phyloP scores from a whole-genome alignment of 2,888 invertebrate species.

The Aleiodes alternator region DNA sequence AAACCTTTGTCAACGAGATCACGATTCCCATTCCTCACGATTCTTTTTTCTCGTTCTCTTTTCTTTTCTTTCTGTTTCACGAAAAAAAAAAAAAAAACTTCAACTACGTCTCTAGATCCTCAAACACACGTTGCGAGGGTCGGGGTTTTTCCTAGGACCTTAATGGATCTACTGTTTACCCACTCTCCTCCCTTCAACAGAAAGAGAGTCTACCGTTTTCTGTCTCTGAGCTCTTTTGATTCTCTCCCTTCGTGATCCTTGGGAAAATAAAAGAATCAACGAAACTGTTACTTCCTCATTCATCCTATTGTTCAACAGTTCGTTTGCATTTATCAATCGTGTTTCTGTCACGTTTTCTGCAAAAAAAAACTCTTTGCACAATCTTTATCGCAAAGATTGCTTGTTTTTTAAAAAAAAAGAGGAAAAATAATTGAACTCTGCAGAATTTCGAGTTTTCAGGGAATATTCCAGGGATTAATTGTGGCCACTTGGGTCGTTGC shows the following conservation, averaged over 20 bases:
- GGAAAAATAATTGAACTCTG: not conserved
- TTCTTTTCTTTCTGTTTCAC: constrained; percentile 46
- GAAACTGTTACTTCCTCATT: constrained; percentile 8
- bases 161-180: constrained; percentile 67
- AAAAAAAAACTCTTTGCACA: too few relatives aligned
- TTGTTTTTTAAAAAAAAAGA: too few relatives aligned
- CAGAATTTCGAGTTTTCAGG: not conserved
- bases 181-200: constrained; percentile 47
- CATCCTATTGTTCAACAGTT: constrained; percentile 45
- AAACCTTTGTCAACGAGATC: constrained; percentile 6
- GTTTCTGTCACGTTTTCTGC: constrained; percentile 10
- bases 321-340: constrained; percentile 45
- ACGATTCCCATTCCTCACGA: constrained; percentile 38
- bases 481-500: not conserved
- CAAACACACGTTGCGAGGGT: constrained; percentile 60
- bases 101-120: constrained; percentile 42
- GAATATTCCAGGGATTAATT: constrained; percentile 1
- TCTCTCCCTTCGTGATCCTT: constrained; percentile 7
- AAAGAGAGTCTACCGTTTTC: constrained; percentile 42
- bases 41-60: constrained; percentile 27
- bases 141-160: constrained; percentile 51
- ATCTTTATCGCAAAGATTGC: too few relatives aligned
- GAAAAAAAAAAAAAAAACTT: not conserved
- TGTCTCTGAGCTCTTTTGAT: constrained; percentile 46
- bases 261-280: not conserved